Percentiles rank a stretch among this genome's conserved stretches.
Conservation (phyloP, 2,888 invertebrate species). For the Patella ulyssiponensis region DNA sequence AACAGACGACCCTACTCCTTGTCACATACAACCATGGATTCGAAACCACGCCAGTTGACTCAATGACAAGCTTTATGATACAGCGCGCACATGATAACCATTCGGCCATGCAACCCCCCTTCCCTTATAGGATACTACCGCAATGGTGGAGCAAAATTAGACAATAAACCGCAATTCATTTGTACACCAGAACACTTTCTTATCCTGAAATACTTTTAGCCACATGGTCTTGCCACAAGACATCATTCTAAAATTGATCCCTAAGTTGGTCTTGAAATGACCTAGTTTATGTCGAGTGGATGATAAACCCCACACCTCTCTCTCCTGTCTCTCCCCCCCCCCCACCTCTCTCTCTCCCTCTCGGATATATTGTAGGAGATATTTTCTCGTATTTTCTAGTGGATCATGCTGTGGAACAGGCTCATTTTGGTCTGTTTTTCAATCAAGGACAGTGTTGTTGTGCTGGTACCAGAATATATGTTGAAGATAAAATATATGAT, state of each 20-base stretch:
- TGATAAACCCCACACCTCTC: background rate
- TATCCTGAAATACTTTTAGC: background rate
- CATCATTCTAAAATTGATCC: background rate
- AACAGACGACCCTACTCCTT: too few species aligned
- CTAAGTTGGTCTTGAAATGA: too few species aligned
- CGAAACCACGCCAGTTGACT: too few species aligned
- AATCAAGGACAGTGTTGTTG: conserved; percentile 96
- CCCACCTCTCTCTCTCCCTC: conserved; percentile 17
- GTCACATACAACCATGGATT: too few species aligned
- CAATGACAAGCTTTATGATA: too few species aligned
- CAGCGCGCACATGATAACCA: too few species aligned
- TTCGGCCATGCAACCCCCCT: too few species aligned
- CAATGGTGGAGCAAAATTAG: too few species aligned
- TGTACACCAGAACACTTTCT: background rate
- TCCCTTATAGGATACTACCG: too few species aligned
- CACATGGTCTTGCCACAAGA: too few species aligned
- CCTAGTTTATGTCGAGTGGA: too few species aligned
- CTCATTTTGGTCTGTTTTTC: conserved; percentile 89
- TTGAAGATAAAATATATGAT: conserved; percentile 91
- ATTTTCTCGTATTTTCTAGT: conserved; percentile 47
- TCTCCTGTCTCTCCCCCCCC: background rate
- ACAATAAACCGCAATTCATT: background rate
- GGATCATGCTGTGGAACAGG: conserved; percentile 64
- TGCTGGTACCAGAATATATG: conserved; percentile 91
- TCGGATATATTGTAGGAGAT: background rate